Conservation (phyloP, 2,888 invertebrate species). For the Monopis laevigella region DNA sequence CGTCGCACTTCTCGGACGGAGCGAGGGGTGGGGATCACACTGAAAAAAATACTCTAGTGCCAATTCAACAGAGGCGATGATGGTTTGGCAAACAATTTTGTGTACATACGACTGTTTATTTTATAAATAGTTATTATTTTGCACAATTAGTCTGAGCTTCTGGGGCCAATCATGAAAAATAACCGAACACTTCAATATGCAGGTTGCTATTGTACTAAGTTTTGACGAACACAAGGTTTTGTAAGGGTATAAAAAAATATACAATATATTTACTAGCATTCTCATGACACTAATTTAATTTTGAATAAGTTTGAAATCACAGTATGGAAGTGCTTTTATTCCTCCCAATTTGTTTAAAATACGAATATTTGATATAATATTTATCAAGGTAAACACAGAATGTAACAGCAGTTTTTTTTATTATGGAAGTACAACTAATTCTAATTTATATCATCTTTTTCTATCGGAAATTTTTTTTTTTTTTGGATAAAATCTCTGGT, state of each 20-base stretch:
- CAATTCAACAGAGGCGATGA: slow-evolving; percentile 59
- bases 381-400: no score
- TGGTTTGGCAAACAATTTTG: slow-evolving; percentile 42
- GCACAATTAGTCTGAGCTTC: no score
- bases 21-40: slow-evolving; percentile 69
- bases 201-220: no score
- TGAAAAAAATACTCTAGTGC: slow-evolving; percentile 68
- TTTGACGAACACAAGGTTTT: slow-evolving; percentile 1
- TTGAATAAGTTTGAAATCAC: slow-evolving; percentile 65
- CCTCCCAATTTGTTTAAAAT: no score
- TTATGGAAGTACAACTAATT: no score
- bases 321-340: no score
- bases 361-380: no score
- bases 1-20: slow-evolving; percentile 56
- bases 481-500: no score
- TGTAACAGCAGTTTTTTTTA: no score
- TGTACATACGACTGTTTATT: slow-evolving; percentile 3
- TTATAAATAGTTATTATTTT: no score
- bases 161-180: slow-evolving; percentile 11
- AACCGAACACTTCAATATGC: not conserved
- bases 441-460: no score
- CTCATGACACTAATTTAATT: slow-evolving; percentile 58
- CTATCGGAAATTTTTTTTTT: no score
- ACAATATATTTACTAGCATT: slow-evolving; percentile 49
- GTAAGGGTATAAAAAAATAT: not conserved